Base-by-base conservation (phyloP, 2,113 vertebrate genomes). In the Perccottus glenii region DNA sequence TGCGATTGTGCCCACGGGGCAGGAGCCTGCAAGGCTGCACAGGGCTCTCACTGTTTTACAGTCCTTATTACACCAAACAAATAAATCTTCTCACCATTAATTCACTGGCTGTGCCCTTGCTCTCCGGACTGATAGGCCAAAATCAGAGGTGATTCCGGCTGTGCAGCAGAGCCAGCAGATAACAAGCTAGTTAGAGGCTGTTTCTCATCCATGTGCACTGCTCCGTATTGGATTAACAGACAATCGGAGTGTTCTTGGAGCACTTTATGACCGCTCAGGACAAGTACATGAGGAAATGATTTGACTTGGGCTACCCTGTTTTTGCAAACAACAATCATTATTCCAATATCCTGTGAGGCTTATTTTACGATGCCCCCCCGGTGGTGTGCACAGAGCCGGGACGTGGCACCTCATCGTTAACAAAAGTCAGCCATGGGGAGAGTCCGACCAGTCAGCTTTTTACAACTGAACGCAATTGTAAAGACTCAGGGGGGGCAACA, bases 1-100 rank as follows among this genome's bases (percentile, higher is more conserved):
- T 93, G 93, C 93, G 93, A 94, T 94, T 94, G 90, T 92, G 90
- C 92, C 93, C 92, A 87, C 73, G 89, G 91, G 93, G 89, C 85
- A 91, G 83, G 80, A 89, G 84, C 78, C 90, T 90, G 90, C 75
- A 63, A 88, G 77, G 87, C 89, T 87, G 79, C 87, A 90, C 91
- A 91, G 84, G 87, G 81, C 82, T 93, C 90, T 92, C 86, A 90
- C 90, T 93, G 89, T 93, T 95, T 94, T 93, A 94, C 87, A 92
- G 87, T 93, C 87, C 83, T 85, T 93, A 90, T 93, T 94, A 94
- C 86, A 94, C 87, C 89, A 93, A 93, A 91, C 87, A 94, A 94
- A 94, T 94, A 94, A 93, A 94, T 94, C 88, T 94, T 90, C 84
- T 87, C 75, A 80, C 90, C 90, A 92, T 92, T 87, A 94, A 93